phyloP scores from a whole-genome alignment of 2,797 vertebrate species.

The Lacerta bilineata region DNA sequence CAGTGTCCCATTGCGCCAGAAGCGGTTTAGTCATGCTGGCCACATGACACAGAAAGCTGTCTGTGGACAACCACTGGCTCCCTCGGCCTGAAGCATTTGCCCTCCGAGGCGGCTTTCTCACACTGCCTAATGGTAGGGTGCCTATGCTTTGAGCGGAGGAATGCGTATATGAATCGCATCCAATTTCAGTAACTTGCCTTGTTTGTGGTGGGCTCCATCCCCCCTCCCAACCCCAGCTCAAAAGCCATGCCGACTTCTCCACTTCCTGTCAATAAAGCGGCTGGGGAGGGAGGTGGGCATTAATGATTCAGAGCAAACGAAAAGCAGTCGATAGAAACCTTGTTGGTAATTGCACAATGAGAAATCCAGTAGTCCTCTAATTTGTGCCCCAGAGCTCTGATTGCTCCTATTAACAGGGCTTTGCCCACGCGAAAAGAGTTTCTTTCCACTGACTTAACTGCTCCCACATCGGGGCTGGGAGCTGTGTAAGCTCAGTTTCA shows the following conservation, averaged over 20 bases:
- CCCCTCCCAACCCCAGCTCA: slow-evolving; percentile 18
- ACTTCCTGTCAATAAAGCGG: slow-evolving; percentile 53
- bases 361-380: slow-evolving; percentile 14
- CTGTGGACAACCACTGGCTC: too few species aligned
- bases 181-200: slow-evolving; percentile 60
- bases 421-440: slow-evolving; percentile 27
- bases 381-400: slow-evolving; percentile 45
- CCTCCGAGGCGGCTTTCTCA: too few species aligned
- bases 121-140: too few species aligned
- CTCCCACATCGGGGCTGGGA: too few species aligned
- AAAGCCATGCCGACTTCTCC: not conserved
- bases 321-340: slow-evolving; percentile 62
- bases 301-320: slow-evolving; percentile 61
- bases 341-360: slow-evolving; percentile 59
- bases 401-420: slow-evolving; percentile 50
- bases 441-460: slow-evolving; percentile 19
- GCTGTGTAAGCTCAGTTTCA: not conserved
- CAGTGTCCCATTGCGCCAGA: too few species aligned
- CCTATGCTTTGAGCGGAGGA: slow-evolving; percentile 36
- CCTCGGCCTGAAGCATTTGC: too few species aligned
- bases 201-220: slow-evolving; percentile 9
- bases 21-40: too few species aligned
- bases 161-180: slow-evolving; percentile 30
- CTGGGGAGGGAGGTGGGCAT: slow-evolving; percentile 59
- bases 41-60: too few species aligned